phyloP scores from a whole-genome alignment of 2,113 vertebrate genomes.

The Theristicus caerulescens region DNA sequence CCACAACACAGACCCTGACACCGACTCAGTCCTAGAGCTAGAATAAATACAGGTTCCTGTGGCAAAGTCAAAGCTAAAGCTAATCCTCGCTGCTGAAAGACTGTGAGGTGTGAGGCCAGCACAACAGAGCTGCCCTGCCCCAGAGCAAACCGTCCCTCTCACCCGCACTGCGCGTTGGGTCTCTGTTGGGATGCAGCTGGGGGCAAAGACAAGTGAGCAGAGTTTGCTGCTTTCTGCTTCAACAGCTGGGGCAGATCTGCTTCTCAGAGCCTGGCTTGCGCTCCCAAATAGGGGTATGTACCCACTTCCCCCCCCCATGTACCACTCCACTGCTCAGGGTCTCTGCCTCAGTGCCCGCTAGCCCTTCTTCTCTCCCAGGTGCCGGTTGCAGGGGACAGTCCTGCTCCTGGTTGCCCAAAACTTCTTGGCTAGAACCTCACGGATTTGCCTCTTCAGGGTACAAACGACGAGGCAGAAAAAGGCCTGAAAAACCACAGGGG shows the following conservation, averaged over 20 bases:
- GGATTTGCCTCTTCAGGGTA: neutral
- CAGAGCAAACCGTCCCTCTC: neutral
- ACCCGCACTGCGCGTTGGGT: accelerated
- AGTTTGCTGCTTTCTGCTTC: neutral
- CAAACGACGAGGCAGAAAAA: neutral
- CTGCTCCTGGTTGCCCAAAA: neutral
- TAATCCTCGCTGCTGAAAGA: neutral
- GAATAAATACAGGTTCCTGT: neutral
- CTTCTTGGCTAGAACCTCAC: neutral
- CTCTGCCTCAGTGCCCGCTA: no score
- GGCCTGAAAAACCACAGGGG: neutral
- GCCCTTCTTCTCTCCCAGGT: neutral
- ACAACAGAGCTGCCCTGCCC: neutral
- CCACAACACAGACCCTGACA: neutral
- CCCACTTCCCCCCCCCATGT: accelerated
- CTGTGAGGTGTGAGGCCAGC: neutral
- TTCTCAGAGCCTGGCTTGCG: neutral
- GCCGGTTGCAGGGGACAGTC: no score
- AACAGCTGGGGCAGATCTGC: neutral
- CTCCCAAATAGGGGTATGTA: neutral
- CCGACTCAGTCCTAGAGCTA: neutral
- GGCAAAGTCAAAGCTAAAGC: neutral
- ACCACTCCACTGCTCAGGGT: neutral
- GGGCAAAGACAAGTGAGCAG: neutral
- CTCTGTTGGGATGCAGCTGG: neutral